These are phyloP conservation scores for Eriosoma lanigerum DNA, from an alignment of 1,140 invertebrate genomes.

Conservation along the genomic window DNA sequence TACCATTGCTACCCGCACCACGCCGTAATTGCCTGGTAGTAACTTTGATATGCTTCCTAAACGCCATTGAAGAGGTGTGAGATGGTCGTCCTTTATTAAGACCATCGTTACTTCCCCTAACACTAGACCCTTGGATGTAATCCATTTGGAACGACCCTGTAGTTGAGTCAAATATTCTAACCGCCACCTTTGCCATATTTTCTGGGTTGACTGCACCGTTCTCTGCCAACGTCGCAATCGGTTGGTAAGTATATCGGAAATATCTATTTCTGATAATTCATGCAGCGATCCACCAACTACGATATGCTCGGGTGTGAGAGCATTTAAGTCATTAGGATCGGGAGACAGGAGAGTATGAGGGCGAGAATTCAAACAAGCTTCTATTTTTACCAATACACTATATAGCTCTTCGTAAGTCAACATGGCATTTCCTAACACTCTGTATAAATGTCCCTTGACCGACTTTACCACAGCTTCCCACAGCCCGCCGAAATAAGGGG, in stretches of 20 bases:
- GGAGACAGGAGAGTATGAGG: conserved; percentile 53
- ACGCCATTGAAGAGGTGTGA: conserved; percentile 53
- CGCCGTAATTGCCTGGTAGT: conserved; percentile 54
- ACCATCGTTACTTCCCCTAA: conserved; percentile 50
- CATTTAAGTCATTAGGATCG: conserved; percentile 54
- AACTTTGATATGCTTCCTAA: conserved; percentile 54
- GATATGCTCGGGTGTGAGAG: conserved; percentile 56
- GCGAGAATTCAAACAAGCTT: conserved; percentile 56
- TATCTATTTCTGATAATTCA: not conserved
- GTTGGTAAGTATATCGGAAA: not conserved
- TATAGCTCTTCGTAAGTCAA: too few species aligned
- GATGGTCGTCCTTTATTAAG: conserved; percentile 52
- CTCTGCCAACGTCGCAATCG: too few species aligned
- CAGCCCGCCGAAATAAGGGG: too few species aligned
- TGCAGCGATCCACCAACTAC: conserved; percentile 51
- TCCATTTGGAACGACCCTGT: not conserved
- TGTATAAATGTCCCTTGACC: too few species aligned
- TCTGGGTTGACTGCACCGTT: not conserved
- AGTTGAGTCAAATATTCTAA: not conserved
- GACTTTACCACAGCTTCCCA: too few species aligned
- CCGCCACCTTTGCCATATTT: not conserved
- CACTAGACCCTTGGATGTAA: not conserved
- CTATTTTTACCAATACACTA: conserved; percentile 56
- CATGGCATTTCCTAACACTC: too few species aligned
- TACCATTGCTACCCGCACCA: conserved; percentile 53